Evolutionary conservation across 2,113 vertebrate species (phyloP), one percentile per base, ranked within the genome.

Genomic region (Numenius arquata): DNA sequence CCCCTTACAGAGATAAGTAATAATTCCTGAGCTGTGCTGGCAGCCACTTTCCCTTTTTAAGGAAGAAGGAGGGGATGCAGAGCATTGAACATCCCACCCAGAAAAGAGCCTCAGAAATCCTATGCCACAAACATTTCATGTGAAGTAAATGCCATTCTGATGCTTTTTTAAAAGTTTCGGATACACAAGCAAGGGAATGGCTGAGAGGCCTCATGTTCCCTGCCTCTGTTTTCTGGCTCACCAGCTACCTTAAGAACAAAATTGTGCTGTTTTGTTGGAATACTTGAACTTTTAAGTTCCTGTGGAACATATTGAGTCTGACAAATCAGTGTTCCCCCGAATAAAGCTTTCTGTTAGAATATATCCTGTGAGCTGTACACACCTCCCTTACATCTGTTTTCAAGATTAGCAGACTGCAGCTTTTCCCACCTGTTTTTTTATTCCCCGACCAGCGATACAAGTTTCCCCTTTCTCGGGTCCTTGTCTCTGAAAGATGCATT

Each of bases 141-240:
- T 41, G 26, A 66, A 73, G 52, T 22, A 79, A 93, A 79, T 62
- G 47, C 53, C 55, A 68, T 85, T 53, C n/a, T 43, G n/a, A 47
- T 25, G 22, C 1, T 48, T 32, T 77, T 82, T 88, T 40, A 13
- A 11, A 61, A 32, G 15, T 67, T 89, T 74, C 55, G 62, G 41
- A 38, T 11, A 12, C 8, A 5, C 15, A 22, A 18, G 11, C 22
- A 12, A 55, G 30, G 59, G 21, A 61, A 73, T 0, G 0, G 27
- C 45, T 2, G 1, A 84, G 40, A 29, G 41, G n/a, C 61, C 16
- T 45, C 5, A 2, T 1, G 1, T 63, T 63, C 22, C 36, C 19
- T 0, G 0, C n/a, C n/a, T 65, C 66, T 23, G 40, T 19, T 38
- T 68, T 74, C 40, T 68, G 32, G n/a, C 22, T 79, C 26, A 68